These are phyloP conservation scores for Steinernema carpocapsae DNA, from an alignment of 2,888 invertebrate genomes.

Conservation along the genomic window DNA sequence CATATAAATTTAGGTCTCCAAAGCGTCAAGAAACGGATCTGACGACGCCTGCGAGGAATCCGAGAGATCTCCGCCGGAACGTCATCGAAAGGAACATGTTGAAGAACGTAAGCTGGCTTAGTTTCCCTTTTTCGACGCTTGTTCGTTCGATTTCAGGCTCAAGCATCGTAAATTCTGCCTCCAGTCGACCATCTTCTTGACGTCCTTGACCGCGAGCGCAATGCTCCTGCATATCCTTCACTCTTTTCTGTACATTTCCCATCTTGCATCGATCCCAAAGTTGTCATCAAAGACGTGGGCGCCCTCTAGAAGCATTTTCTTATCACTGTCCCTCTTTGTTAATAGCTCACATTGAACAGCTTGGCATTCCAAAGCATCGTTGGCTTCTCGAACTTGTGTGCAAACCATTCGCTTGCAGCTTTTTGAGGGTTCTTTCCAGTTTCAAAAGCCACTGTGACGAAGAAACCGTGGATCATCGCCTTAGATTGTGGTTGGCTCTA, in stretches of 20 bases:
- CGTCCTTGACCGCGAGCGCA: neutral
- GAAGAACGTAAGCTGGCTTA: neutral
- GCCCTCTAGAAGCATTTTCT: neutral
- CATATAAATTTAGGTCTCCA: neutral
- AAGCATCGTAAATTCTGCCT: neutral
- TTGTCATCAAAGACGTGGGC: neutral
- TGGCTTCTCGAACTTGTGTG: neutral
- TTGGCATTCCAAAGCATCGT: neutral
- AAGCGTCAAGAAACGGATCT: too few species aligned
- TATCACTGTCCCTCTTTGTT: neutral
- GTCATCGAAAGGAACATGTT: conserved; percentile 29
- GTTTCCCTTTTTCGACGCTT: neutral
- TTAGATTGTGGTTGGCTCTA: neutral
- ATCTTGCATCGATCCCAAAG: neutral
- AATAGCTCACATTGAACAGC: neutral
- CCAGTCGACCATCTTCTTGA: neutral
- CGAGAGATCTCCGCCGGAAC: conserved; percentile 2
- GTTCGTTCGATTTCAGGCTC: neutral
- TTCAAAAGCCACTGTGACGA: conserved; percentile 5
- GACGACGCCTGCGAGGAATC: neutral
- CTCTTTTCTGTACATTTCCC: neutral
- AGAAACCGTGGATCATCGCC: too few species aligned
- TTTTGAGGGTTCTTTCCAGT: neutral
- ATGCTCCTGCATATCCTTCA: neutral
- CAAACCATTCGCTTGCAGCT: neutral